phyloP scores from a whole-genome alignment of 2,113 vertebrate genomes.

The Egretta garzetta region DNA sequence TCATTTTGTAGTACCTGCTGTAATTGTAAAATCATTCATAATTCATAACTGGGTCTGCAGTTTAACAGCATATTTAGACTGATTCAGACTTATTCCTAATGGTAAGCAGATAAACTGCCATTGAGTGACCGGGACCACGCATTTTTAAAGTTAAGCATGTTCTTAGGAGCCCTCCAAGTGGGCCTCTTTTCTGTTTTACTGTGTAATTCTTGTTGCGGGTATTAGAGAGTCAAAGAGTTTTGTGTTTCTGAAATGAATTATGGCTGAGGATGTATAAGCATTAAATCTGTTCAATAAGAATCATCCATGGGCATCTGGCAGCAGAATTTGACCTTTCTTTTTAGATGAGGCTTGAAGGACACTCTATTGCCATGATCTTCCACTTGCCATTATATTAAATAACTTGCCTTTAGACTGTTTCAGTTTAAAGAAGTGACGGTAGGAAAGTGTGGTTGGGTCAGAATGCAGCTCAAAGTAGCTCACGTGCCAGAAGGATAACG shows the following conservation, averaged over 20 bases:
- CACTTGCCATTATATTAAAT: neutral
- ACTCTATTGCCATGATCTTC: neutral
- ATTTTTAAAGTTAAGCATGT: neutral
- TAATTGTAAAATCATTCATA: neutral
- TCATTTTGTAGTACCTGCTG: neutral
- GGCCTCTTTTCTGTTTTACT: neutral
- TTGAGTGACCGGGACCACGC: neutral
- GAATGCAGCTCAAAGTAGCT: neutral
- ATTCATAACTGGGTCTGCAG: neutral
- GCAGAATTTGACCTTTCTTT: conserved; percentile 10
- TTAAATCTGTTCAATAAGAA: neutral
- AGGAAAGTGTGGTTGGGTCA: neutral
- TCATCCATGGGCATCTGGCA: neutral
- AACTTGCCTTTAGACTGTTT: neutral
- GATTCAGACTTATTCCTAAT: neutral
- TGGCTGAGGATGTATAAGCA: neutral
- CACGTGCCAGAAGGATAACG: neutral
- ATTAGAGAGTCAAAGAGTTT: neutral
- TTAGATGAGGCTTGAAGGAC: neutral
- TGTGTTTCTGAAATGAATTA: neutral
- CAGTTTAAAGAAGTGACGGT: neutral
- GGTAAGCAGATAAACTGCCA: neutral
- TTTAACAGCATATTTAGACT: neutral
- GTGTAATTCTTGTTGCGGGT: neutral
- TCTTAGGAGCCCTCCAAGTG: neutral